phyloP scores from a whole-genome alignment of 2,888 invertebrate genomes.

The Drosophila recens region DNA sequence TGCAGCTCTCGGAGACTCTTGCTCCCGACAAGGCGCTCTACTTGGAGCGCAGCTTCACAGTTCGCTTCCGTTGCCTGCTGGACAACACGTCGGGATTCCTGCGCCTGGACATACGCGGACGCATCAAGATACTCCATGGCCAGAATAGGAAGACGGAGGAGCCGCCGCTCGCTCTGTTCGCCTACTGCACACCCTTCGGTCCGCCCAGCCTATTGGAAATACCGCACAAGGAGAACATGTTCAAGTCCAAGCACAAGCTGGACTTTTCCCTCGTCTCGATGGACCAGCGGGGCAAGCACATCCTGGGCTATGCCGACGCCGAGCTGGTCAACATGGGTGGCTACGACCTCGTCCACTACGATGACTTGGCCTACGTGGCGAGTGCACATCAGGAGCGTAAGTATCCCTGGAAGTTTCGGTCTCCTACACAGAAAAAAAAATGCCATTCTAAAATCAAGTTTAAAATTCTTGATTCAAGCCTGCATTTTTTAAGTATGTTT shows the following conservation, averaged over 20 bases:
- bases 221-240: conserved; percentile 99
- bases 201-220: conserved; percentile 98
- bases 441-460: too few species aligned
- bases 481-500: too few species aligned
- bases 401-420: conserved; percentile 81
- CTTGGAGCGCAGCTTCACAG: conserved; percentile 98
- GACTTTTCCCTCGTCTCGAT: conserved; percentile 98
- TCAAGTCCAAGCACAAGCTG: conserved; percentile 99
- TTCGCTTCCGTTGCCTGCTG: conserved; percentile 98
- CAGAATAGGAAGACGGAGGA: conserved; percentile 98
- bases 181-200: conserved; percentile 99
- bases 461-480: too few species aligned
- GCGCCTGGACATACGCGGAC: conserved; percentile 98
- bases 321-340: conserved; percentile 97
- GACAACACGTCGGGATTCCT: conserved; percentile 99
- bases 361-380: conserved; percentile 98
- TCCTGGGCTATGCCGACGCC: conserved; percentile 96
- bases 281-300: conserved; percentile 98
- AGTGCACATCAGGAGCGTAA: conserved; percentile 99
- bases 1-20: conserved; percentile 94
- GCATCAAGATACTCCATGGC: conserved; percentile 97
- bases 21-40: conserved; percentile 95
- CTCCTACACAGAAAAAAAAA: background rate
- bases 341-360: conserved; percentile 98
- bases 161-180: conserved; percentile 97